phyloP scores from a whole-genome alignment of 2,797 vertebrate species.

The Anguilla megastoma region DNA sequence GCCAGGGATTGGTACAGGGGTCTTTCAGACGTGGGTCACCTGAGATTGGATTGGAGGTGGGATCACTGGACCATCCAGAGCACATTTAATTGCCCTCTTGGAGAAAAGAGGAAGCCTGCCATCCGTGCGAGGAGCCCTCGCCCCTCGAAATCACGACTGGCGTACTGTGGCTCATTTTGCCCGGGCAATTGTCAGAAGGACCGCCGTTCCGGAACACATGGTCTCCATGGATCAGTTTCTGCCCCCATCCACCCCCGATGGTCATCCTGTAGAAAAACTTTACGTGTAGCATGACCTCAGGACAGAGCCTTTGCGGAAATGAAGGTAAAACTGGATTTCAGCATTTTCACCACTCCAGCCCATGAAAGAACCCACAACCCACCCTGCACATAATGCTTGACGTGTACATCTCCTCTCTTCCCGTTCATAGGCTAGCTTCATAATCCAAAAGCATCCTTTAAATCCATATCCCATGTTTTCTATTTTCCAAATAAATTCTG shows the following conservation, averaged over 20 bases:
- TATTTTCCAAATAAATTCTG: background rate
- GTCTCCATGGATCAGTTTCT: background rate
- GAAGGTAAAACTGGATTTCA: background rate
- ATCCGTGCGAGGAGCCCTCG: background rate
- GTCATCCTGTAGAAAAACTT: constrained; percentile 8
- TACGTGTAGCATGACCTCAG: background rate
- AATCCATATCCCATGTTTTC: background rate
- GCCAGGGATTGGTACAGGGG: constrained; percentile 43
- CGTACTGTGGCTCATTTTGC: constrained; percentile 7
- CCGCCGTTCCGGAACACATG: constrained; percentile 24
- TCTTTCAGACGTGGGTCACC: constrained; percentile 40
- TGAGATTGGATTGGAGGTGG: constrained; percentile 43
- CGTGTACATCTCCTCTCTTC: background rate
- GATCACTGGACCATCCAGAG: constrained; percentile 46
- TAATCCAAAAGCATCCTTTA: background rate
- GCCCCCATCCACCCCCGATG: background rate
- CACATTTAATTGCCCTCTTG: constrained; percentile 35
- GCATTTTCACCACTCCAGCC: background rate
- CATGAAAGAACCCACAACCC: background rate
- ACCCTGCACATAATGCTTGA: background rate
- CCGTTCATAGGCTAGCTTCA: background rate
- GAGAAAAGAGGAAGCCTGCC: constrained; percentile 24
- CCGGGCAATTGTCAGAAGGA: constrained; percentile 1
- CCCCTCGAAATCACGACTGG: constrained; percentile 10
- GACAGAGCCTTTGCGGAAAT: background rate